phyloP scores from a whole-genome alignment of 2,888 invertebrate genomes.

The Acleris cristana region DNA sequence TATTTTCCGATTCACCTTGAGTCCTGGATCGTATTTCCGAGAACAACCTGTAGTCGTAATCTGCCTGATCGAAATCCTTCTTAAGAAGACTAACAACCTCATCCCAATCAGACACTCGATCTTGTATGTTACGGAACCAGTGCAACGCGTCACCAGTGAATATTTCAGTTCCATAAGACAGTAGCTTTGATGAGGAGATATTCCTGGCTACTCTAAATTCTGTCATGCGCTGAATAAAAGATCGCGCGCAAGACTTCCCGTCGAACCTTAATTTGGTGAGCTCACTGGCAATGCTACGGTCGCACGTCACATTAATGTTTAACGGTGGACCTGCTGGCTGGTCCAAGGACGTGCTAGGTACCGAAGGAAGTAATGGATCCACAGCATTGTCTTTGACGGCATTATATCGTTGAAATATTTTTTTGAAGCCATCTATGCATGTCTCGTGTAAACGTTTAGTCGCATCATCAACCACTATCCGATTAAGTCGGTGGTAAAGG shows the following conservation, averaged over 20 bases:
- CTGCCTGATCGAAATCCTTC: slow-evolving; percentile 5
- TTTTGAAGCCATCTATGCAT: too few relatives aligned
- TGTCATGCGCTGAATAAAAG: slow-evolving; percentile 15
- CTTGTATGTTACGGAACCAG: slow-evolving; percentile 7
- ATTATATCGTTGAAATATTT: too few relatives aligned
- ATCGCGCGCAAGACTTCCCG: slow-evolving; percentile 10
- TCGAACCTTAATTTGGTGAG: too few relatives aligned
- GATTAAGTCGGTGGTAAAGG: too few relatives aligned
- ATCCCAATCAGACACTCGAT: slow-evolving; percentile 5
- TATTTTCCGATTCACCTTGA: slow-evolving; percentile 39
- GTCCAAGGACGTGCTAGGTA: too few relatives aligned
- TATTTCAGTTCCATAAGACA: slow-evolving; percentile 1
- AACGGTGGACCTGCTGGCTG: too few relatives aligned
- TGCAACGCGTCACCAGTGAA: slow-evolving; percentile 17
- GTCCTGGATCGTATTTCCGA: slow-evolving; percentile 39
- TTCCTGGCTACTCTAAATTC: slow-evolving; percentile 5
- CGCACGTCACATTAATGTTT: too few relatives aligned
- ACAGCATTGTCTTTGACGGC: too few relatives aligned
- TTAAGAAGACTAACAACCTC: slow-evolving; percentile 2
- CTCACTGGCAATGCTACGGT: too few relatives aligned
- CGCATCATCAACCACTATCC: too few relatives aligned
- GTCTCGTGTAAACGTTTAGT: too few relatives aligned
- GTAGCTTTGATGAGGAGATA: neutral
- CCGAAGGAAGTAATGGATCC: too few relatives aligned
- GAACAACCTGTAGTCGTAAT: slow-evolving; percentile 25